These are phyloP conservation scores for Perccottus glenii DNA, from an alignment of 2,113 vertebrate species.

Conservation along the genomic window DNA sequence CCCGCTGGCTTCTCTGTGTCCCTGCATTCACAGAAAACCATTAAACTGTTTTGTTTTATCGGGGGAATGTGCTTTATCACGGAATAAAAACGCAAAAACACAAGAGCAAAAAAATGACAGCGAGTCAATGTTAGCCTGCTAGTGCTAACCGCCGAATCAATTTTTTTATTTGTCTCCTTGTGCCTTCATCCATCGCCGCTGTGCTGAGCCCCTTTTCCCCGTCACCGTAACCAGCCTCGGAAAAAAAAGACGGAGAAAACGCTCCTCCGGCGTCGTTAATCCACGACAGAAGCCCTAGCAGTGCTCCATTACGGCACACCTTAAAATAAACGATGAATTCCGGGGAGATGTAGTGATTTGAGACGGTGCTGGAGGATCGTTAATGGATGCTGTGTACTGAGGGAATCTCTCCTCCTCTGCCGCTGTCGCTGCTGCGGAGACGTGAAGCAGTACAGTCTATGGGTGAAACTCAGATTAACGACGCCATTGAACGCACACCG, in stretches of 20 bases:
- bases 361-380: conserved; percentile 1
- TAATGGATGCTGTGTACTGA: conserved; percentile 56
- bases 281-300: conserved; percentile 11
- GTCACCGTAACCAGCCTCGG: conserved; percentile 26
- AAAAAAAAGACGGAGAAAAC: not conserved
- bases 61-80: not conserved
- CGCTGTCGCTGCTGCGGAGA: conserved; percentile 18
- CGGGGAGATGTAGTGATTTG: conserved; percentile 25
- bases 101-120: conserved; percentile 7
- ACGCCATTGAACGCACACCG: conserved; percentile 42
- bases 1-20: conserved; percentile 17
- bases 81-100: conserved; percentile 1
- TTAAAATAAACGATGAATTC: conserved; percentile 18
- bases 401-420: conserved; percentile 37
- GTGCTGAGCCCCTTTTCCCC: conserved; percentile 2
- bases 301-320: conserved; percentile 41
- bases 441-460: too few species aligned
- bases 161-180: conserved; percentile 53
- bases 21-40: conserved; percentile 8
- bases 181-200: conserved; percentile 44
- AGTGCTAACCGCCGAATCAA: conserved; percentile 54
- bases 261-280: not conserved
- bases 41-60: not conserved
- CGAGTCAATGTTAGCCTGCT: conserved; percentile 54
- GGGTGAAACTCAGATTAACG: conserved; percentile 6